phyloP scores from a whole-genome alignment of 2,797 vertebrate genomes.

The Rhinophrynus dorsalis region DNA sequence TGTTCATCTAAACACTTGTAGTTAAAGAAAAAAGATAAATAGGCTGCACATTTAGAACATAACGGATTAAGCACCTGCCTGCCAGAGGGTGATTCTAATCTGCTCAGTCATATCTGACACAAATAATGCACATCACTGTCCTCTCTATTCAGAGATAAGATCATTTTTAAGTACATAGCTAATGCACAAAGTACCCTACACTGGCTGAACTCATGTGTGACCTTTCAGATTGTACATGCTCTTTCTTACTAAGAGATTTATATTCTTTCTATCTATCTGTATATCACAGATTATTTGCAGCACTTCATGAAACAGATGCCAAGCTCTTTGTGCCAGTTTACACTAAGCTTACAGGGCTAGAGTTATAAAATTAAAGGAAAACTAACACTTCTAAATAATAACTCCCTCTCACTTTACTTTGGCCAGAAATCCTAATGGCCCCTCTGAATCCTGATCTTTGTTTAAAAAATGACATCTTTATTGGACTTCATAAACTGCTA shows the following conservation, averaged over 20 bases:
- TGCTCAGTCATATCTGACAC: slow-evolving; percentile 14
- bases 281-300: neutral
- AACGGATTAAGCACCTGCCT: too few species aligned
- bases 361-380: too few species aligned
- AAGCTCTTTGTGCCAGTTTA: neutral
- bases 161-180: neutral
- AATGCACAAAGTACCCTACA: neutral
- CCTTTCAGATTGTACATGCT: slow-evolving; percentile 17
- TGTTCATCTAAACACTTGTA: too few species aligned
- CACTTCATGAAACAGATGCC: neutral
- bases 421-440: too few species aligned
- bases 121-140: slow-evolving; percentile 14
- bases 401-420: too few species aligned
- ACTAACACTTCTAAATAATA: too few species aligned
- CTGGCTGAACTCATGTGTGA: slow-evolving; percentile 4
- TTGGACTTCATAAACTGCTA: too few species aligned
- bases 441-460: too few species aligned
- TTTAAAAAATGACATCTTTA: too few species aligned
- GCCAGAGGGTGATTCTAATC: slow-evolving; percentile 9
- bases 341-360: neutral
- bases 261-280: slow-evolving; percentile 1
- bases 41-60: too few species aligned
- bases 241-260: neutral
- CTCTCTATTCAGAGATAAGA: neutral
- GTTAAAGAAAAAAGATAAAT: too few species aligned